Evolutionary conservation across 2,113 vertebrate genomes (phyloP), one percentile per base, ranked within the genome.

Genomic region (human): DNA sequence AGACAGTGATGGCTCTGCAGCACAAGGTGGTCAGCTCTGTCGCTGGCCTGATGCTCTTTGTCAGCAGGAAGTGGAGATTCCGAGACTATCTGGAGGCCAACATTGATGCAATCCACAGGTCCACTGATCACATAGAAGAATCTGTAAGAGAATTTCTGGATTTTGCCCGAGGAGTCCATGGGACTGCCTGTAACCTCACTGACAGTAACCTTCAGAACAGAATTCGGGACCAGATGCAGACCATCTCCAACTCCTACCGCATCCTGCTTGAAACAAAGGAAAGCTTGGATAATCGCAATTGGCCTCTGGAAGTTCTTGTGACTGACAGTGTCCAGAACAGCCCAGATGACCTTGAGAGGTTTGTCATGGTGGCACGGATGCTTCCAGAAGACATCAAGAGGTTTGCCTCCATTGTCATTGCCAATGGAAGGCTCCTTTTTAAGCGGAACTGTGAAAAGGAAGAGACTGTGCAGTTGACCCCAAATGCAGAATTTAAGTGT

Each of bases 381-480:
- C 93, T 99, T 89, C 99, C 99, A 0, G 99, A 99, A 0, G 99
- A 99, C 0, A 98, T 99, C 93, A 99, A 99, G 97, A 98, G 99
- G 78, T 99, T 99, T 38, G 98, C 99, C 17, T 99, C 99, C 68
- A 99, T 99, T 48, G 97, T 99, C 97, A 99, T 99, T 11, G 99
- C 99, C 80, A 99, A 99, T 0, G 99, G 99, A 68, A 99, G 99
- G 96, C 99, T 99, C 68, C 99, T 99, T 80, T 99, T 99, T 98
- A 99, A 97, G 94, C 98, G 94, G 78, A 97, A n/a, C 0, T 84
- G 93, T 81, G 95, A 95, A 30, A 98, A 98, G 48, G 98, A 98
- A 95, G 98, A 98, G 27, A 45, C 78, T 0, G 96, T 97, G 1
- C 93, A 78, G 6, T 10, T 80, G 4, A 97, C 97, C n/a, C 61